phyloP scores from a whole-genome alignment of 2,113 vertebrate species.

The Lanius ludovicianus region DNA sequence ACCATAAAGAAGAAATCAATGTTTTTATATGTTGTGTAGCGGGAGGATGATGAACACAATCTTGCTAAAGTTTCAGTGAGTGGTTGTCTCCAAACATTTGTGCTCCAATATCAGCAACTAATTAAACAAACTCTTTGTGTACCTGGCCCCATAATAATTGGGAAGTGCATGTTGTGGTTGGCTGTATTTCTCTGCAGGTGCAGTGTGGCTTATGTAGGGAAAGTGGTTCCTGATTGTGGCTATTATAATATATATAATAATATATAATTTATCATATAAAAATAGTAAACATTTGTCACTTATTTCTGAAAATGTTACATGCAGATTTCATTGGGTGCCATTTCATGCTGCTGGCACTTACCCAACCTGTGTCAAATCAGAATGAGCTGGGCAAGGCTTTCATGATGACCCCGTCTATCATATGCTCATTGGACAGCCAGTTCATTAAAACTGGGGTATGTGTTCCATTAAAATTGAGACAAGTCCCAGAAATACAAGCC shows the following conservation, averaged over 20 bases:
- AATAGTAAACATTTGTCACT: background rate
- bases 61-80: background rate
- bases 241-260: background rate
- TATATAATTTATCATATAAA: background rate
- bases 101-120: background rate
- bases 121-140: background rate
- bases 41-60: background rate
- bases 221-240: background rate
- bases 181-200: background rate
- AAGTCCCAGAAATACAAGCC: slow-evolving; percentile 38
- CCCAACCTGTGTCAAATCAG: background rate
- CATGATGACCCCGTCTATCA: background rate
- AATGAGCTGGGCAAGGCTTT: background rate
- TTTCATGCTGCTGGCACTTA: background rate
- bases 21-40: background rate
- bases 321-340: background rate
- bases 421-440: background rate
- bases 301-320: background rate
- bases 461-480: slow-evolving; percentile 40
- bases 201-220: background rate
- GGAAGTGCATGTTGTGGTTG: background rate
- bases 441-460: slow-evolving; percentile 31
- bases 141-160: background rate
- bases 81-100: background rate
- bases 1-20: background rate